Percentiles rank a stretch among this genome's conserved stretches.
These are phyloP conservation scores for Oligia fasciuncula DNA, from an alignment of 2,888 invertebrate species.

Conservation along the genomic window DNA sequence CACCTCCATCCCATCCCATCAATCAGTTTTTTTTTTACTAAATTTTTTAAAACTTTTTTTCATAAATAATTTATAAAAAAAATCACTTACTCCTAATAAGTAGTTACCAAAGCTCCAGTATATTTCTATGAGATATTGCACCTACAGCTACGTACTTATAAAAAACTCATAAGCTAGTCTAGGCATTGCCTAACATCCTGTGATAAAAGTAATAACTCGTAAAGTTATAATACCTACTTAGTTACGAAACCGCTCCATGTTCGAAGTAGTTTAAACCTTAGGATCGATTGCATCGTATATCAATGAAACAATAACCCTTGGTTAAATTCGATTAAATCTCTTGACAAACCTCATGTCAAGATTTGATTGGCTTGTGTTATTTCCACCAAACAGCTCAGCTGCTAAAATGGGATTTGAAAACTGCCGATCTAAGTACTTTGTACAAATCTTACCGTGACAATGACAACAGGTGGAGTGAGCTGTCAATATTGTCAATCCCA, in stretches of 20 bases:
- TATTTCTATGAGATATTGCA: background rate
- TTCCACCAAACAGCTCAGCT: background rate
- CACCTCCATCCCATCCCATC: background rate
- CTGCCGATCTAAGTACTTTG: background rate
- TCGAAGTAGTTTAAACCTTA: background rate
- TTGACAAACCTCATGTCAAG: constrained; percentile 1
- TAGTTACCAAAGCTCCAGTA: background rate
- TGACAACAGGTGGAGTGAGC: background rate
- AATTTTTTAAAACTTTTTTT: too few species aligned
- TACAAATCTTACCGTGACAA: background rate
- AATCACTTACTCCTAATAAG: background rate
- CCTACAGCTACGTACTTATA: background rate
- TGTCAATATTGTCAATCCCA: background rate
- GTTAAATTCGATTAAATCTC: constrained; percentile 4
- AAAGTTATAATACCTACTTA: constrained; percentile 3
- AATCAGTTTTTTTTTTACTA: background rate
- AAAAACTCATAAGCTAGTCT: background rate
- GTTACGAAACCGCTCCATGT: background rate
- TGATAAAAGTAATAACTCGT: constrained; percentile 24
- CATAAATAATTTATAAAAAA: background rate
- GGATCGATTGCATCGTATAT: background rate
- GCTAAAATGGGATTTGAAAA: background rate
- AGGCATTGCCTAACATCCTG: constrained; percentile 19
- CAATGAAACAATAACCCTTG: background rate
- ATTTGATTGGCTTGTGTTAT: constrained; percentile 10